Evolutionary conservation across 2,797 vertebrate genomes (phyloP), one percentile per base, ranked within the genome.

Genomic region (Pseudomugil tenellus): DNA sequence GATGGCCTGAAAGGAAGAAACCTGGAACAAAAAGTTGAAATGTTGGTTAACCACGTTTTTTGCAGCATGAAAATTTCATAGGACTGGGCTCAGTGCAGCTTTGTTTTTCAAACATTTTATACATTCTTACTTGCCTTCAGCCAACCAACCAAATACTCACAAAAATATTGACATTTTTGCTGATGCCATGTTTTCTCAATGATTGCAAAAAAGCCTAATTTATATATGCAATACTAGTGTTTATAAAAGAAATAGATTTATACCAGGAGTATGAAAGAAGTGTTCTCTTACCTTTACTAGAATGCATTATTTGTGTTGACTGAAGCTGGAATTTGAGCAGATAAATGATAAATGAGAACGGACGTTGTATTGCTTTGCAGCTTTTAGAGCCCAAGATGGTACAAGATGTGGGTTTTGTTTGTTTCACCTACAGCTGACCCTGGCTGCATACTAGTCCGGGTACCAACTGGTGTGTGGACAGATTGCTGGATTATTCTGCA

Each of bases 121-220:
- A 48, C 69, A 61, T 70, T 81, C 66, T 25, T 62, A 54, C 23
- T 62, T 1, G 41, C 70, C 74, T 7, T 1, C 14, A 70, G 78
- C 82, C 58, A 70, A 34, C 1, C 13, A 70, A 77, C 72, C 61
- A 68, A 52, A 67, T 79, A 13, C 46, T 16, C 19, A n/a, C 25
- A 39, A 5, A 58, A 32, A 43, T 26, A 28, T 9, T 34, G 13
- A 53, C 26, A 34, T 46, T 81, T 79, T 52, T 75, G 81, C 79
- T 80, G 79, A 84, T 48, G 17, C 37, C 16, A 43, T 60, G 34
- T 64, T 74, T 79, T 64, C n/a, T 70, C 58, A 70, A 58, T 73
- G 67, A 75, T 70, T 48, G 35, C 43, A n/a, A 56, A 35, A 43
- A 37, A 4, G 19, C 23, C 49, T 84, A 28, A 59, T n/a, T n/a